Base-by-base conservation (phyloP, 2,113 vertebrate species). In the Rhynchomys soricoides region DNA sequence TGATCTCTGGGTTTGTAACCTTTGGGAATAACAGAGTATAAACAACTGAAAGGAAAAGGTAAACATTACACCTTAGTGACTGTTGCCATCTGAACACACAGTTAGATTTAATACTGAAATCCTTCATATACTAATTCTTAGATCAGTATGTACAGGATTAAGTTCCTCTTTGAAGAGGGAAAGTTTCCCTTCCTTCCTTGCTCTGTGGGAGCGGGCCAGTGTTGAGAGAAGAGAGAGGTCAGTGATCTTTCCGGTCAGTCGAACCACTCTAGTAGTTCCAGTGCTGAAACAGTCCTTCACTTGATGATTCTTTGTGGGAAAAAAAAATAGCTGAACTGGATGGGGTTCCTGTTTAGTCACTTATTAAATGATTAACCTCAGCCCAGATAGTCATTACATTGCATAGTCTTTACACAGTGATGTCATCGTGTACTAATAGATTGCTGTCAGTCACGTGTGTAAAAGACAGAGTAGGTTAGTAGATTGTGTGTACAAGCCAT, bases 311-410 rank as follows among this genome's bases (percentile, higher is more conserved):
- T 86, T 66, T 48, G 29, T 48, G 26, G 37, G 48, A 66, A n/a
- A 57, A 82, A 82, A 82, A 82, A 68, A 95, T 88, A 86, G 5
- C 34, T 70, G 74, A 89, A 97, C 94, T 96, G 17, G 52, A 40
- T 34, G 64, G 31, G 34, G 52, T 96, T 97, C 96, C 15, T 78
- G 89, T 96, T 98, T 5, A 48, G 90, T 98, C 89, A 90, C 91
- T 97, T 87, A 96, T 85, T 97, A 97, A 98, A 97, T 97, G 78
- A 96, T 95, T 97, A 97, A 98, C 96, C 90, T 98, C 97, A 96
- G 57, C 95, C 85, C 96, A 96, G 94, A 98, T 96, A 97, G 66
- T 16, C 66, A 34, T 6, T 16, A 95, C 75, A 50, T 34, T 68
- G 31, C 87, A 83, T 88, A 97, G 48, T 97, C 97, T 96, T 98